These are phyloP conservation scores for Sebastes melanostomus DNA, from an alignment of 2,797 vertebrate species.

Conservation along the genomic window DNA sequence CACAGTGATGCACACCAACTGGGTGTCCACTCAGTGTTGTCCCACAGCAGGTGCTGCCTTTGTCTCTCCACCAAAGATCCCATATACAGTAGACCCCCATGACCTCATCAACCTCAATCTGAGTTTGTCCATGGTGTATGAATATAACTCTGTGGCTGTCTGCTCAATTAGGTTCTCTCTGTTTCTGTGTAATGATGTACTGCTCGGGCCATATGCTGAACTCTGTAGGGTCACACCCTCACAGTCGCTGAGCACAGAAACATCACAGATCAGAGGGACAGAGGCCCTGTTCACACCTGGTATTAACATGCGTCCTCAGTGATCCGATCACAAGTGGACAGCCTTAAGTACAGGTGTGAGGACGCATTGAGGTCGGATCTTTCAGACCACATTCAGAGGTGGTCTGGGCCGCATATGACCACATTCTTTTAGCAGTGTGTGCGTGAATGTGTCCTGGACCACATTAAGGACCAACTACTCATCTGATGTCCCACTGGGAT, in stretches of 20 bases:
- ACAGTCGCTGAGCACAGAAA: not conserved
- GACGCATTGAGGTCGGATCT: too few species aligned
- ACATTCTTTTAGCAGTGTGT: too few species aligned
- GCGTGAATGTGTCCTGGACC: too few species aligned
- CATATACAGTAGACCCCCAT: slow-evolving; percentile 2
- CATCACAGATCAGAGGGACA: not conserved
- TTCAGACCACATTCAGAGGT: too few species aligned
- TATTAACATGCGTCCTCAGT: too few species aligned
- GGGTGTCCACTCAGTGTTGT: not conserved
- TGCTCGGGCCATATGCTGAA: slow-evolving; percentile 6
- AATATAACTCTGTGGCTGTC: not conserved
- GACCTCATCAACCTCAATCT: slow-evolving; percentile 4
- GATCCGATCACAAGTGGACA: too few species aligned
- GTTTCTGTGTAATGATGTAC: slow-evolving; percentile 6
- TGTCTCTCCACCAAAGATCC: slow-evolving; percentile 19
- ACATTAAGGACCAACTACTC: too few species aligned
- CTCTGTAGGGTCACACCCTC: not conserved
- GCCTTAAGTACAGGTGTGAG: too few species aligned
- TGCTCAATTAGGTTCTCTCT: slow-evolving; percentile 1
- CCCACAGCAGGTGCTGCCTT: slow-evolving; percentile 40
- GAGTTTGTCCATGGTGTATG: not conserved
- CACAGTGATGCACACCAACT: not conserved
- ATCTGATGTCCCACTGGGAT: too few species aligned
- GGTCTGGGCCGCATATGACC: too few species aligned
- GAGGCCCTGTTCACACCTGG: not conserved